Conservation (phyloP, 1,140 invertebrate species). For the Saccostrea echinata region DNA sequence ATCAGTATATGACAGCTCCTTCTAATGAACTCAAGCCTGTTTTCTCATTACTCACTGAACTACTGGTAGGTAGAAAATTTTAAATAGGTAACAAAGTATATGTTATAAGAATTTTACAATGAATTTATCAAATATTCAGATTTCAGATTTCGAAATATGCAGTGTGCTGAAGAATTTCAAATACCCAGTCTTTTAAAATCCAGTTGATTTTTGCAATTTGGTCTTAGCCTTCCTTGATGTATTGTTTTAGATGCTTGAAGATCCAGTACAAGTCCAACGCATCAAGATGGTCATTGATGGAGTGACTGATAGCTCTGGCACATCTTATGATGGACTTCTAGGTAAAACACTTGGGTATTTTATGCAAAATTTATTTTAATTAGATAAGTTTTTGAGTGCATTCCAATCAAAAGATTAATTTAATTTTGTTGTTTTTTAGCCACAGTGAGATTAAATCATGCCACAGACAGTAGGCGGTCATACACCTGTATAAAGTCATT, state of each 20-base stretch:
- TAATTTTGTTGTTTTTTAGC: slow-evolving; percentile 63
- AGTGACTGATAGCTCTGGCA: slow-evolving; percentile 73
- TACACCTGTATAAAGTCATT: slow-evolving; percentile 82
- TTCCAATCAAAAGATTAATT: too few species aligned
- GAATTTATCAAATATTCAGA: not conserved
- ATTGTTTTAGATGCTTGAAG: slow-evolving; percentile 70
- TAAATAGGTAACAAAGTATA: not conserved
- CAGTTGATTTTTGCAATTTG: not conserved
- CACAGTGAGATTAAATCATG: slow-evolving; percentile 78
- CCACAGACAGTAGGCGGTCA: slow-evolving; percentile 79
- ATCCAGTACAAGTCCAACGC: slow-evolving; percentile 77
- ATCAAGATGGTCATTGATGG: slow-evolving; percentile 80
- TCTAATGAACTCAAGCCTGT: slow-evolving; percentile 81
- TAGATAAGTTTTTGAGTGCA: not conserved
- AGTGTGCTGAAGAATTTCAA: too few species aligned
- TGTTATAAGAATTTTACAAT: not conserved
- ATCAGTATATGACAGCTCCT: slow-evolving; percentile 79
- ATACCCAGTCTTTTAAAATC: too few species aligned
- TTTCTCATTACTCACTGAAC: slow-evolving; percentile 77
- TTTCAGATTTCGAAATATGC: too few species aligned
- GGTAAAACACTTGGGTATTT: slow-evolving; percentile 67
- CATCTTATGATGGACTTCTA: slow-evolving; percentile 78
- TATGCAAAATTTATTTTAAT: not conserved
- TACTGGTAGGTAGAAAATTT: slow-evolving; percentile 75
- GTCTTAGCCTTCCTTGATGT: not conserved